Base-by-base conservation (phyloP, 2,113 vertebrate species). In the Erinaceus europaeus region DNA sequence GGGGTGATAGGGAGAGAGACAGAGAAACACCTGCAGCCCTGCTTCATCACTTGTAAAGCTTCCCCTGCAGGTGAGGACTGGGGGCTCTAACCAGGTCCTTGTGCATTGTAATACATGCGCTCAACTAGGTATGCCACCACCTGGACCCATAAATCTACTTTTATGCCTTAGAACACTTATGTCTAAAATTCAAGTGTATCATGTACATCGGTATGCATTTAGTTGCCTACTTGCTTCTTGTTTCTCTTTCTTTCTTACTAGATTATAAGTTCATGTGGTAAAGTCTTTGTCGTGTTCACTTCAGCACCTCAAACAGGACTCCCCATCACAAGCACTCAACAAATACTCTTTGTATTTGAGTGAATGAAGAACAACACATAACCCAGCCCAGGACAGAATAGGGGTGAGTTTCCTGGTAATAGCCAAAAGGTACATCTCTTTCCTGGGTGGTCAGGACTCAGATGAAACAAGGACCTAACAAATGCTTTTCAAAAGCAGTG, bases 291-390 rank as follows among this genome's bases (percentile, higher is more conserved):
- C 18, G 59, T 29, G 29, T 34, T 59, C 44, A 18, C 10, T 29
- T 3, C n/a, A 73, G n/a, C 14, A 12, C 20, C 12, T 42, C 38
- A 32, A 32, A 48, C 12, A 32, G 32, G 9, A 65, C 36, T 32
- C 0, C 2, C 20, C 2, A 1, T 32, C 50, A 2, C 0, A 32
- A 32, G 17, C 15, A 23, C 32, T 65, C 36, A 38, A 55, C 13
- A 62, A 42, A 71, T 21, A 59, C n/a, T n/a, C n/a, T n/a, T n/a
- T n/a, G 5, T 32, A 21, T 25, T 7, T 46, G 44, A 69, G 44
- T 61, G 55, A 34, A 53, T 10, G 23, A 42, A 68, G 55, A 46
- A 50, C 34, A 52, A 29, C 27, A 9, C 23, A 21, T 11, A 18
- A 7, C 20, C 36, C 52, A 25, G 44, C 21, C 44, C 23, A 2